Conservation (phyloP, 2,113 vertebrate species). For the Paraplagusia blochii region DNA sequence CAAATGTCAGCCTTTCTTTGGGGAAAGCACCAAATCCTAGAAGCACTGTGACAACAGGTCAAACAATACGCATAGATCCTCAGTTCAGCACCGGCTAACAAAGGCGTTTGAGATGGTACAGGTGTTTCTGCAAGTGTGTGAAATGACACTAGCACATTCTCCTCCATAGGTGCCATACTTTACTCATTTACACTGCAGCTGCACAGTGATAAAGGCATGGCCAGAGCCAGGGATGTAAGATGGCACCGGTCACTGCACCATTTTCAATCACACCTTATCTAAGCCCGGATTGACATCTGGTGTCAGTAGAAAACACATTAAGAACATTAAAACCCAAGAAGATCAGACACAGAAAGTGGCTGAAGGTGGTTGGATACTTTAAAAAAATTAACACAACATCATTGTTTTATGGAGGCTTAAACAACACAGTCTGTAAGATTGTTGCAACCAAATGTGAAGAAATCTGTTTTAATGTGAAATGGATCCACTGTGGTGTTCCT, state of each 20-base stretch:
- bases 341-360: conserved; percentile 29
- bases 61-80: conserved; percentile 23
- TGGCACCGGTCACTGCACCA: no score
- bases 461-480: conserved; percentile 71
- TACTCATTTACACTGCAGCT: conserved; percentile 16
- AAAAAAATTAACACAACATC: conserved; percentile 57
- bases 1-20: neutral
- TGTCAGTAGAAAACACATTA: conserved; percentile 24
- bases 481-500: conserved; percentile 38
- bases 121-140: conserved; percentile 5
- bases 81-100: no score
- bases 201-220: conserved; percentile 32
- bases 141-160: conserved; percentile 1
- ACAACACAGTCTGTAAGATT: conserved; percentile 27
- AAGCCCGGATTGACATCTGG: neutral
- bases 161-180: no score
- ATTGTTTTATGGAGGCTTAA: conserved; percentile 58
- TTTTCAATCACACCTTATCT: no score
- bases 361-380: conserved; percentile 45
- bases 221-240: no score
- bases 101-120: no score
- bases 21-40: conserved; percentile 1
- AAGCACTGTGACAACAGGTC: conserved; percentile 15
- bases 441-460: conserved; percentile 18
- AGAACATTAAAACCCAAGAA: conserved; percentile 8